These are phyloP conservation scores for Indicator maculatus DNA, from an alignment of 2,113 vertebrate species.

Conservation along the genomic window DNA sequence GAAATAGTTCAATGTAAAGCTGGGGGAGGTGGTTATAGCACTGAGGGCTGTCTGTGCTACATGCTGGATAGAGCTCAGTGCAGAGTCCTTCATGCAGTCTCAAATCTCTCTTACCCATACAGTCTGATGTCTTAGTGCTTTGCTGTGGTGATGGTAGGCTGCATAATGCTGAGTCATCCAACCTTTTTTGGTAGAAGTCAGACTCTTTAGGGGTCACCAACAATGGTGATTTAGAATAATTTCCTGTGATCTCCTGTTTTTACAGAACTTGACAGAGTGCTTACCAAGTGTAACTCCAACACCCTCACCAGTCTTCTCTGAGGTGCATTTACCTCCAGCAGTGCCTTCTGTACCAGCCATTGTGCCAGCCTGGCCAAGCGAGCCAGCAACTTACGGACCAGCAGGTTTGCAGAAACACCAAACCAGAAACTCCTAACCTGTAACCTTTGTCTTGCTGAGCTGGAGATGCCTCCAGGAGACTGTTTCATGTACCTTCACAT, in stretches of 20 bases:
- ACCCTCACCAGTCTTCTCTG: conserved; percentile 75
- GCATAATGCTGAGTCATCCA: neutral
- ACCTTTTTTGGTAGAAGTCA: neutral
- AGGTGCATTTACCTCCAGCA: conserved; percentile 79
- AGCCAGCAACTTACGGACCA: conserved; percentile 78
- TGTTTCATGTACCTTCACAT: neutral
- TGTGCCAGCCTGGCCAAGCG: conserved; percentile 79
- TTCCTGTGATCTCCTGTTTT: neutral
- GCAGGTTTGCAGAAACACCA: conserved; percentile 73
- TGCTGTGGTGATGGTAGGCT: neutral
- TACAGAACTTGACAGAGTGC: conserved; percentile 70
- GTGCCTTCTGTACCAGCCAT: conserved; percentile 84
- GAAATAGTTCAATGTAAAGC: neutral
- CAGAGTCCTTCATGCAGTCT: neutral
- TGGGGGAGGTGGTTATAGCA: neutral
- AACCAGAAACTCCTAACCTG: neutral
- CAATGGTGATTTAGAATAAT: neutral
- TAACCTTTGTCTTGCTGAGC: neutral
- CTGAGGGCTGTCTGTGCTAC: neutral
- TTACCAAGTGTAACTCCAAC: conserved; percentile 64
- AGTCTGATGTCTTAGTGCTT: neutral
- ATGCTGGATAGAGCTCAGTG: neutral
- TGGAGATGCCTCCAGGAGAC: neutral
- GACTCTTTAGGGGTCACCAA: neutral
- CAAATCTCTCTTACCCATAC: neutral